Evolutionary conservation across 2,888 invertebrate species (phyloP).

Genomic region (Trissolcus brochymenae): DNA sequence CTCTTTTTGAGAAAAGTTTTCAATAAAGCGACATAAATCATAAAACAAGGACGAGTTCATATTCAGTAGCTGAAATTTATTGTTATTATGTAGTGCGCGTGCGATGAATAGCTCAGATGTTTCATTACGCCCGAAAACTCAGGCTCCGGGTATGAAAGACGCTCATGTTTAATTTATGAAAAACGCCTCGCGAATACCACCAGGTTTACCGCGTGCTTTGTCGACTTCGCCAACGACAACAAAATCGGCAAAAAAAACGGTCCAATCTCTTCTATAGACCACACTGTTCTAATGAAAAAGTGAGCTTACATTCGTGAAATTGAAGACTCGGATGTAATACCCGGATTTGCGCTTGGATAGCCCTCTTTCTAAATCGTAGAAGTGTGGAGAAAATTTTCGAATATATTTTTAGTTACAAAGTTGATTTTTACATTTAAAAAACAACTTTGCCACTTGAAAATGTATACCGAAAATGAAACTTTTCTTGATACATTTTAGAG

Average conservation of each 20-base stretch:
- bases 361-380: too few relatives aligned
- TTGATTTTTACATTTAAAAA: too few relatives aligned
- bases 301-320: not conserved
- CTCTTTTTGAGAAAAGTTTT: conserved; percentile 6
- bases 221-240: conserved; percentile 2
- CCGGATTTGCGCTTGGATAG: too few relatives aligned
- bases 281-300: not conserved
- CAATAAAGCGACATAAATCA: conserved; percentile 22
- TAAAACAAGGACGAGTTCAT: conserved; percentile 9
- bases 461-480: too few relatives aligned
- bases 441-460: too few relatives aligned
- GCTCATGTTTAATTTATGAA: conserved; percentile 44
- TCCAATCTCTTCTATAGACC: conserved; percentile 1
- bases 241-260: conserved; percentile 11
- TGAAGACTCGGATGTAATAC: too few relatives aligned
- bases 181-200: conserved; percentile 6
- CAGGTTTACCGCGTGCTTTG: conserved; percentile 25
- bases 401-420: too few relatives aligned
- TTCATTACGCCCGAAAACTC: conserved; percentile 15
- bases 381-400: too few relatives aligned
- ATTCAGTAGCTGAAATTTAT: conserved; percentile 26
- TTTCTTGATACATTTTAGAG: too few relatives aligned
- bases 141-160: conserved; percentile 18
- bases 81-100: conserved; percentile 23
- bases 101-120: conserved; percentile 19